Evolutionary conservation across 2,113 vertebrate genomes (phyloP), one percentile per base, ranked within the genome.

Genomic region (Bombycilla garrulus): DNA sequence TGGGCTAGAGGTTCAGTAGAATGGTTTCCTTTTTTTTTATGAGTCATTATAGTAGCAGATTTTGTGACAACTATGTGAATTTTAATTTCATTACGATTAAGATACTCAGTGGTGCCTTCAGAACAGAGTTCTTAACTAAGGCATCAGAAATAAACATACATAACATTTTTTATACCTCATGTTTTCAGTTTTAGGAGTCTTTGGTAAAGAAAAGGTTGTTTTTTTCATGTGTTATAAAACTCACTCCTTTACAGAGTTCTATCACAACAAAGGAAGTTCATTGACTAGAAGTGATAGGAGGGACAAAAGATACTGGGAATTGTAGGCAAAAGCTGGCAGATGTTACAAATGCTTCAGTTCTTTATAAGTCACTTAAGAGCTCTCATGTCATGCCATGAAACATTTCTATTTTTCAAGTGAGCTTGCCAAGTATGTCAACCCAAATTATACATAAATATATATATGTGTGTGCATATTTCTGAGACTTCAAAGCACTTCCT

Each of bases 401-500:
- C 92, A 85, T 82, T 93, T 93, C 86, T 95, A 58, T 88, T 97
- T 96, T 96, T 92, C 71, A 93, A 96, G 86, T 25, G 56, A 91
- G 95, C 74, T 95, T 97, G 97, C 95, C 98, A 96, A 97, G 87
- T 95, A 95, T 91, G 95, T 97, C 97, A 97, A 93, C 94, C 95
- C 95, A 95, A 97, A 97, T 97, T 91, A 94, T 42, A 92, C 51
- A 90, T 54, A 79, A 89, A 57, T 74, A 87, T 80, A 93, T 81
- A 38, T 91, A 5, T 86, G 19, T 93, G 38, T 86, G 28, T 54
- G 21, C 69, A 62, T 90, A 93, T 88, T 97, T 93, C 44, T 81
- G 90, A 96, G 90, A 98, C 97, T 97, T 98, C 97, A 97, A 98
- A 98, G 97, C 72, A 90, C 92, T 96, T 97, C 94, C 96, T 88